Base-by-base conservation (phyloP, 1,140 invertebrate genomes). In the Trinorchestia longiramus region DNA sequence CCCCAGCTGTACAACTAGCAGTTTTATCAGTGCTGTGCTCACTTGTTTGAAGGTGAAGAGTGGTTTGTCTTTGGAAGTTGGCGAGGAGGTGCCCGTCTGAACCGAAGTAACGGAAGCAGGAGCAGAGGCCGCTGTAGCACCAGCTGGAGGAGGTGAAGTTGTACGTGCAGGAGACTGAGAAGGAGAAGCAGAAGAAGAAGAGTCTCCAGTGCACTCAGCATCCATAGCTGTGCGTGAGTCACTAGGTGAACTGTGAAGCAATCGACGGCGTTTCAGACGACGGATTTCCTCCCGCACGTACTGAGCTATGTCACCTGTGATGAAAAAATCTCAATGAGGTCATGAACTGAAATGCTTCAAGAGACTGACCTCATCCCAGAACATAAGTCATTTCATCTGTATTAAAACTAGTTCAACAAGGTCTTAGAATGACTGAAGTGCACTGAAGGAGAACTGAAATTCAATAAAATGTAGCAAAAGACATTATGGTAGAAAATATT, bases 21-120 rank as follows among this genome's bases (percentile, higher is more conserved):
- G 47, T 19, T 53, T 53, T 53, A 53, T 53, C 41, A 19, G 15
- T 4, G 43, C 0, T 28, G 88, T 19, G 43, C 88, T 90, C 36
- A 90, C 95, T 43, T 96, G 95, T 96, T 96, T 96, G 90, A 96
- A 96, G 19, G 95, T 96, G 90, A 96, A 96, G 87, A 96, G 90
- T 43, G 95, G 87, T 40, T 90, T 96, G 42, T 96, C 53, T 91
- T 96, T 88, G 47, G 45, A 47, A 44, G 95, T 28, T 45, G 95
- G 87, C 15, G 95, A 91, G 87, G 95, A 53, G 87, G 87, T 23
- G 47, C 87, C 43, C 43, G 41, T 28, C n/a, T 91, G 23, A 23
- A 40, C 36, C 53, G 47, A 47, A 11, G 43, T 45, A 28, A 23
- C 36, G 40, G 92, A 57, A 88, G 45, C 3, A 90, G 47, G 11